Evolutionary conservation across 1,140 invertebrate genomes (phyloP), one percentile per base, ranked within the genome.

Genomic region (Octopus bimaculoides): DNA sequence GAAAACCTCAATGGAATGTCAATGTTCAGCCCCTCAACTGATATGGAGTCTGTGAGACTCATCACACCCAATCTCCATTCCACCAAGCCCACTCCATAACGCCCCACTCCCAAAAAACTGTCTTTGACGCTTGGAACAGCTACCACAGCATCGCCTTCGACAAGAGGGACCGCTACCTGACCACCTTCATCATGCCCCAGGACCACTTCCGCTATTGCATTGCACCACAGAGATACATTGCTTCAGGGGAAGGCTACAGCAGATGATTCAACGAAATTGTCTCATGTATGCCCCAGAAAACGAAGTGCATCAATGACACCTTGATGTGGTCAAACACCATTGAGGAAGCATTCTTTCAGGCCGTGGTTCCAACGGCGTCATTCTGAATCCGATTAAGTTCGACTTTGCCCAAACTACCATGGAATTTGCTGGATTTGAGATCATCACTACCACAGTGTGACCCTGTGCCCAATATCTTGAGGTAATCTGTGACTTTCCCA

Each of bases 361-460:
- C 2, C 85, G 84, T 76, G 83, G 80, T 54, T 52, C 80, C 14
- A 78, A 84, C 61, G 82, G 83, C 26, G 88, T 86, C 14, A 88
- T 81, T 3, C 81, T 89, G 5, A 89, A 87, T 75, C 79, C 82
- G 6, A 77, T 83, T 0, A 89, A 88, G 78, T 84, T 85, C 55
- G 9, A 20, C 5, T 85, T 89, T 56, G 84, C 76, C 6, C 26
- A 81, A 75, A 73, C 82, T 10, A 75, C n/a, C 0, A 82, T 87
- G 0, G 82, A 85, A 12, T 89, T 84, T 77, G 83, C 83, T 3
- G 85, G 85, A 20, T 85, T 83, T 56, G 82, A 82, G 77, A 85
- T 86, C 77, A 78, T 80, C 5, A 0, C 12, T 4, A 80, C 74
- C 52, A 81, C 7, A 20, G 84, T 86, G 0, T 41, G 81, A 0